Base-by-base conservation (phyloP, 2,888 invertebrate genomes). In the Mythimna loreyi region DNA sequence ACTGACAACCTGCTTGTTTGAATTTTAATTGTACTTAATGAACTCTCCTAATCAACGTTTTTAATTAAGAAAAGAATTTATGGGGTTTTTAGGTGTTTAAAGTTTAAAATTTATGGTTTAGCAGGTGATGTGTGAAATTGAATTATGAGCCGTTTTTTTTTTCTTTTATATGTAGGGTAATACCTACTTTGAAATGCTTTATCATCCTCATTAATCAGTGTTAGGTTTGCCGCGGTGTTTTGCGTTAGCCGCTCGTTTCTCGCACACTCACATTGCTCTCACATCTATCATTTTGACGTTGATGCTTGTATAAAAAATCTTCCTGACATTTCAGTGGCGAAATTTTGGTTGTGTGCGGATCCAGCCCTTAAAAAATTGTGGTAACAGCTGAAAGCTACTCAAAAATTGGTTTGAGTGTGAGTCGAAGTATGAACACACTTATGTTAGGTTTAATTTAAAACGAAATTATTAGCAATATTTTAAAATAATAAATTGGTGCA, bases 1-100 rank as follows among this genome's bases (percentile, higher is more conserved):
- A 72, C 61, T n/a, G 8, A 80, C 72, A 81, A 81, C 78, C 49
- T 57, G 78, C 80, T 76, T 75, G 45, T 80, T 80, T 60, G 81
- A 76, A 77, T 72, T 62, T 81, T 76, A 76, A 78, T 62, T 65
- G 61, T 62, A 50, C 55, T 45, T 65, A 72, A 80, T 78, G 63
- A 78, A 40, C 9, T 50, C 69, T 64, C 63, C 53, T 67, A 60
- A 74, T 75, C 62, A 73, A 61, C 25, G 4, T 23, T 74, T 63
- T 68, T 74, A 76, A 79, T 76, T 73, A 79, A 49, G 63, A 63
- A 52, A 30, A 21, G 36, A 56, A 79, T 79, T 78, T 76, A 76
- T 60, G 25, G 13, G 4, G 11, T 23, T 58, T 57, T 75, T 25
- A 11, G 65, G 49, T 61, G 23, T 61, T 72, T 47, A 64, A 40